These are phyloP conservation scores for Leptogaster cylindrica DNA, from an alignment of 2,888 invertebrate species.

Conservation along the genomic window DNA sequence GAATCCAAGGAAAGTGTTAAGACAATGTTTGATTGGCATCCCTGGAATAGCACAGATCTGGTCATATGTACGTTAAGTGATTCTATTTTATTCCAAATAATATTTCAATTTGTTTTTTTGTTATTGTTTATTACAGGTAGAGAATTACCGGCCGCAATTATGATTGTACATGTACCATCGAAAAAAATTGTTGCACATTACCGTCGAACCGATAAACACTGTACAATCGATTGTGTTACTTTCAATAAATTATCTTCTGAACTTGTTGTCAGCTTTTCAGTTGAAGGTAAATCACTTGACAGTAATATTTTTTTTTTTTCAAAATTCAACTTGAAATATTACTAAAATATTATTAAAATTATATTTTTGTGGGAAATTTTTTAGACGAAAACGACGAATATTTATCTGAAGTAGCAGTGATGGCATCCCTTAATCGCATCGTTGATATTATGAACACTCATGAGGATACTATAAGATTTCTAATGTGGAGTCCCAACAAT, in stretches of 20 bases:
- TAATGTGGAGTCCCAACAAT: constrained; percentile 59
- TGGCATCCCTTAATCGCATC: constrained; percentile 57
- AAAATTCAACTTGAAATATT: not conserved
- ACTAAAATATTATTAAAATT: not conserved
- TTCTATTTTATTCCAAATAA: constrained; percentile 43
- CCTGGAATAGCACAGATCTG: constrained; percentile 61
- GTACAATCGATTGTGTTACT: constrained; percentile 56
- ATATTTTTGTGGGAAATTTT: not conserved
- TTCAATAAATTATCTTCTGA: constrained; percentile 62
- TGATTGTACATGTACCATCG: constrained; percentile 55
- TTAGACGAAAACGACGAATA: constrained; percentile 50
- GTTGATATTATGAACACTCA: constrained; percentile 56
- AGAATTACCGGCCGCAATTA: constrained; percentile 55
- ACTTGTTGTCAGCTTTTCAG: constrained; percentile 58
- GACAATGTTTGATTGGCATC: constrained; percentile 62
- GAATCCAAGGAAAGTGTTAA: constrained; percentile 49
- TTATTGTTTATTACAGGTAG: constrained; percentile 52
- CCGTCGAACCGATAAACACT: constrained; percentile 53
- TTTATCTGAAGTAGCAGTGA: constrained; percentile 55
- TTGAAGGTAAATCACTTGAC: constrained; percentile 49
- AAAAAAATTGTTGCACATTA: constrained; percentile 57
- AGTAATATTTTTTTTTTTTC: not conserved
- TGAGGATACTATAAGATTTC: constrained; percentile 55
- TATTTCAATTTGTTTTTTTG: not conserved
- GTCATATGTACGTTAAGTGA: constrained; percentile 55